Base-by-base conservation (phyloP, 2,797 vertebrate species). In the Phalanger gymnotis region DNA sequence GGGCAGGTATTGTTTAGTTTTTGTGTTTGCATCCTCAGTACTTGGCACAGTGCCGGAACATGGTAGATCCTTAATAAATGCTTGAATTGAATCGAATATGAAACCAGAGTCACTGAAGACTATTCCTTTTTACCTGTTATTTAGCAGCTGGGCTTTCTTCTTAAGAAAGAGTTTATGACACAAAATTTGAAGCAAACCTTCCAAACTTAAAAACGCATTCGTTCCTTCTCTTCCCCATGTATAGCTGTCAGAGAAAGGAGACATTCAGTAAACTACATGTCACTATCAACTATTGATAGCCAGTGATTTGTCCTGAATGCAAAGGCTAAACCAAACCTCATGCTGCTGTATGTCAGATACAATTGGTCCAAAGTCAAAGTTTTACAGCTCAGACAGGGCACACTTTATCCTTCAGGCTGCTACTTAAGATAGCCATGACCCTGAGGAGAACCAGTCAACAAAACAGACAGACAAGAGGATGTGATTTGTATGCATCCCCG, bases 401-500 rank as follows among this genome's bases (percentile, higher is more conserved):
- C 98, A 98, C 98, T 99, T 99, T 99, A 99, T 99, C 98, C 99
- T 99, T 98, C 98, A 98, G 99, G 98, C 98, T 99, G 98, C 98
- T 99, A 98, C 98, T 99, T 99, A 99, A 99, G 99, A 98, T 99
- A 99, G 99, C 98, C 98, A 97, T 98, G 98, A 99, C 99, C 99
- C 99, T 99, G 98, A 99, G 98, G 99, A 99, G 98, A 99, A 99
- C 98, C 98, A 99, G 98, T 99, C 98, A 99, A 98, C 98, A 98
- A 99, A 99, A 99, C 98, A 98, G 98, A 99, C 98, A 99, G 99
- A 99, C 98, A 99, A 98, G 99, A 99, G 99, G 98, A 99, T 99
- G 98, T 98, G 98, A 99, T 99, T 99, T 98, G 99, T 99, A 99
- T 99, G 99, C 98, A 99, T 98, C 98, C 98, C 98, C 96, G 97